A percentile compares a stretch with the other conserved stretches of the same genome.
Conservation (phyloP, 1,140 invertebrate genomes). For the Cheumatopsyche charites region DNA sequence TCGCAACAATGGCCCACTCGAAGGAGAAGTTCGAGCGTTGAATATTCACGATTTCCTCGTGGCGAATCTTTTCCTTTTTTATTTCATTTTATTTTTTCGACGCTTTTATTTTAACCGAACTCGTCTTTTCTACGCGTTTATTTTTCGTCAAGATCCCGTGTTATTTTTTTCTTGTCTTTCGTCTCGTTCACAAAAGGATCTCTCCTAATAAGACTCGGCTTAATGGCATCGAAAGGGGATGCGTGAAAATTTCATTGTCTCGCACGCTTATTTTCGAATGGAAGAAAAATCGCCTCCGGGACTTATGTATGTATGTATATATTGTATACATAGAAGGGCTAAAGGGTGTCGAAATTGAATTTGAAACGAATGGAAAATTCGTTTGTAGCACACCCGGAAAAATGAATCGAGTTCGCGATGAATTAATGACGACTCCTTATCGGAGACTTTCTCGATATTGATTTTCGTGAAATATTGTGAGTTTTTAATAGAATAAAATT, state of each 20-base stretch:
- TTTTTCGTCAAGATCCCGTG: not conserved
- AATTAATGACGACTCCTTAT: too few relatives aligned
- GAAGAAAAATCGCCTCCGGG: constrained; percentile 10
- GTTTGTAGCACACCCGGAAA: not conserved
- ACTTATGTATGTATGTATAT: too few relatives aligned
- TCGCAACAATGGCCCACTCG: constrained; percentile 1
- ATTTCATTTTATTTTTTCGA: not conserved
- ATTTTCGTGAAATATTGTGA: too few relatives aligned
- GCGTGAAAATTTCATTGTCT: constrained; percentile 37
- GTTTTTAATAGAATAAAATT: too few relatives aligned
- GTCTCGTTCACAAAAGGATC: constrained; percentile 21
- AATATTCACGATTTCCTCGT: constrained; percentile 27
- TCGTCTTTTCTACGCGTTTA: not conserved
- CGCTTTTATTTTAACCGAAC: not conserved
- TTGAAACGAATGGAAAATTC: not conserved
- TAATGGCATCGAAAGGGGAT: constrained; percentile 28
- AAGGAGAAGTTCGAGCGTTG: not conserved
- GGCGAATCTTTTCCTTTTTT: not conserved
- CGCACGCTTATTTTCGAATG: constrained; percentile 19
- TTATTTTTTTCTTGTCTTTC: too few relatives aligned
- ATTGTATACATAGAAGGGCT: too few relatives aligned
- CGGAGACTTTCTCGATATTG: too few relatives aligned
- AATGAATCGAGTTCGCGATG: too few relatives aligned
- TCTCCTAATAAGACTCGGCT: constrained; percentile 17
- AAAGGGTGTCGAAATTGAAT: constrained; percentile 30